Conservation (phyloP, 2,888 invertebrate species). For the Embidobia sp. region DNA sequence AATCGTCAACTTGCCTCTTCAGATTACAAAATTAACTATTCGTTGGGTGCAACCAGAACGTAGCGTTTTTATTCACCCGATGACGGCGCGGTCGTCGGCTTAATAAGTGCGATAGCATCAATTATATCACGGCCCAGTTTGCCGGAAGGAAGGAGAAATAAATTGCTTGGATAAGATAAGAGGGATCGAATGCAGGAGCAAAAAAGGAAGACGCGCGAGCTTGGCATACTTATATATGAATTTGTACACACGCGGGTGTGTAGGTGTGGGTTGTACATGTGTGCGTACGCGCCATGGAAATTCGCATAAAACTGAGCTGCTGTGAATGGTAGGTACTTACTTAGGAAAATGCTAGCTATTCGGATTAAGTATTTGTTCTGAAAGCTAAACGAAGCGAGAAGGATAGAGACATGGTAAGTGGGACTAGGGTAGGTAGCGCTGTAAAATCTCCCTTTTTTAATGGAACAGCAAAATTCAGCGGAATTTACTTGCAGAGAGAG, state of each 20-base stretch:
- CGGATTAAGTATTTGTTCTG: constrained; percentile 81
- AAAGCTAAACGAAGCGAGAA: constrained; percentile 75
- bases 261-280: not conserved
- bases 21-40: too few relatives aligned
- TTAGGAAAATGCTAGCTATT: constrained; percentile 80
- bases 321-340: constrained; percentile 79
- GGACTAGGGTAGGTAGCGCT: constrained; percentile 60
- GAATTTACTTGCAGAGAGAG: constrained; percentile 73
- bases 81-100: not conserved
- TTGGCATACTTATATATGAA: too few relatives aligned
- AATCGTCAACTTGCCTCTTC: too few relatives aligned
- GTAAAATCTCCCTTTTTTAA: constrained; percentile 72
- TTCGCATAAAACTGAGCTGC: constrained; percentile 73
- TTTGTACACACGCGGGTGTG: constrained; percentile 17
- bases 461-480: constrained; percentile 72
- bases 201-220: constrained; percentile 44
- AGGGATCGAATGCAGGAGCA: constrained; percentile 43
- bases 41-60: constrained; percentile 2
- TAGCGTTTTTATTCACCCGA: constrained; percentile 3
- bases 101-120: constrained; percentile 24
- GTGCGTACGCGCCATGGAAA: constrained; percentile 38
- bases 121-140: constrained; percentile 53
- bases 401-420: constrained; percentile 60
- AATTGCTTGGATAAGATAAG: constrained; percentile 48
- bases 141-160: constrained; percentile 30